Conservation (phyloP, 2,797 vertebrate genomes). For the Leptatherina wallacei region DNA sequence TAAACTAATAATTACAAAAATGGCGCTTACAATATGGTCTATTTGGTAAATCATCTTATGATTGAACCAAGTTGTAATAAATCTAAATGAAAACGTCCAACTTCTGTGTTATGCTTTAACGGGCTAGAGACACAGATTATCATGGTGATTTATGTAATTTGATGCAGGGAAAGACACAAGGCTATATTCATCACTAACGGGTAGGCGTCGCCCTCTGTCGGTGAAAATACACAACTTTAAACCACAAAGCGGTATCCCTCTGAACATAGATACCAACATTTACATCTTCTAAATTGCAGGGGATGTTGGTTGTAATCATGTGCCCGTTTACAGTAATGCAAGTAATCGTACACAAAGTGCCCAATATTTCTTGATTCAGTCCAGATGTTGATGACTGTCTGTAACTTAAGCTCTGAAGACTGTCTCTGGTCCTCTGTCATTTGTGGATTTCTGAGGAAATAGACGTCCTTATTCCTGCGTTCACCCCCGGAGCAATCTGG, state of each 20-base stretch:
- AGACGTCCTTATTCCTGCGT: slow-evolving; percentile 78
- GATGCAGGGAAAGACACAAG: slow-evolving; percentile 40
- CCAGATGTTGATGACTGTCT: slow-evolving; percentile 82
- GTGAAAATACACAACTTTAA: slow-evolving; percentile 10
- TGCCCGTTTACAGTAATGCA: slow-evolving; percentile 32
- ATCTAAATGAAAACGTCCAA: no score
- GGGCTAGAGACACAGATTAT: slow-evolving; percentile 3
- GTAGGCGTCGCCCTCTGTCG: slow-evolving; percentile 60
- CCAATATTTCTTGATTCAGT: slow-evolving; percentile 66
- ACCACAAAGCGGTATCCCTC: not conserved
- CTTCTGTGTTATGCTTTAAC: no score
- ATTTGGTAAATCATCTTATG: no score
- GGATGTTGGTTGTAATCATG: slow-evolving; percentile 36
- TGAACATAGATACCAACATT: slow-evolving; percentile 21
- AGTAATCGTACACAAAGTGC: slow-evolving; percentile 57
- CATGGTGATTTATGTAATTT: slow-evolving; percentile 28
- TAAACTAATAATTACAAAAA: no score
- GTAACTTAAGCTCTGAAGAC: slow-evolving; percentile 84
- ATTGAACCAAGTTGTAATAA: no score
- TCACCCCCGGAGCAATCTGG: slow-evolving; percentile 74
- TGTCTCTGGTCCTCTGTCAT: slow-evolving; percentile 76
- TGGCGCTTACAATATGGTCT: no score
- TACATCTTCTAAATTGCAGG: slow-evolving; percentile 46
- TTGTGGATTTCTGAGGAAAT: slow-evolving; percentile 85
- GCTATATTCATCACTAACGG: slow-evolving; percentile 11